Evolutionary conservation across 2,113 vertebrate genomes (phyloP), one percentile per base, ranked within the genome.

Genomic region (Gallinago media): DNA sequence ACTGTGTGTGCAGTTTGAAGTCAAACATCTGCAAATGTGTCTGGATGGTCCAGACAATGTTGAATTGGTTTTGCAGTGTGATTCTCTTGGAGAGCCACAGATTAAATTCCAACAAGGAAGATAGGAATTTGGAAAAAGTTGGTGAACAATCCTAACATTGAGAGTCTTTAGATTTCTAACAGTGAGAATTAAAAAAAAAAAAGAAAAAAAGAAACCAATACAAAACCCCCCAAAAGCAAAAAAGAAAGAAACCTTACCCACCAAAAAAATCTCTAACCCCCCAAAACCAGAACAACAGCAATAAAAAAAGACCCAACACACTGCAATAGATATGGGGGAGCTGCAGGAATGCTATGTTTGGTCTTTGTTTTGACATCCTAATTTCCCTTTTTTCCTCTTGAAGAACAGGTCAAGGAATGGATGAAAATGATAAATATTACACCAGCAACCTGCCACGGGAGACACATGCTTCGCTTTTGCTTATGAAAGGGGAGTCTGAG

Each of bases 401-500:
- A 73, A 87, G 55, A 84, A 67, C 8, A 12, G 34, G 11, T 59
- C 15, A n/a, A 59, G 42, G 47, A 83, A 36, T 29, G 20, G 29
- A 32, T 90, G 27, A 72, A 92, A 82, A 50, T 68, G 2, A 31
- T 58, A n/a, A 36, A 18, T 79, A 29, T 15, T 47, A 27, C 7
- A 70, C 10, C 32, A 47, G 11, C 50, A 78, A 42, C 21, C 25
- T 72, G 3, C 56, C 59, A 40, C 3, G 3, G 15, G 19, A 46
- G 11, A 23, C 27, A 27, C 5, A 3, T 19, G 6, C 46, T 61
- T 66, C 0, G 0, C 9, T 44, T 89, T 70, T 0, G 0, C 10
- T 46, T 71, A 12, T 31, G 47, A 13, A 85, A 32, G 23, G 31
- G 12, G 15, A 44, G 12, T 40, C 17, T 68, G 58, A 61, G 59